Percentiles rank a stretch among this genome's conserved stretches.
phyloP scores from a whole-genome alignment of 2,888 invertebrate genomes.

The Drosophila monieri region DNA sequence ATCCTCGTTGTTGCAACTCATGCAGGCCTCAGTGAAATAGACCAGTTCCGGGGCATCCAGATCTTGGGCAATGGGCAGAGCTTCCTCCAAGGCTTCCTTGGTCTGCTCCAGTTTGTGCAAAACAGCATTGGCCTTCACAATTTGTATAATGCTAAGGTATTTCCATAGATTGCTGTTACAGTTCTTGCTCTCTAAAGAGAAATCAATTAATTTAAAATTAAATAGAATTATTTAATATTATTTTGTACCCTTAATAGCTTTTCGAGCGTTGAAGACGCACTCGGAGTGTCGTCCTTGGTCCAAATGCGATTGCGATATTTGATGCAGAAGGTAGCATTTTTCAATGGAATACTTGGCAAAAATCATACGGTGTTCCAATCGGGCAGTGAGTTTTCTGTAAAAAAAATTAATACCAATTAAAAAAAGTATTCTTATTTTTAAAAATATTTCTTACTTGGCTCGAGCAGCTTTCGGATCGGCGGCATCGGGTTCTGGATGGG shows the following conservation, averaged over 20 bases:
- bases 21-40: conserved; percentile 51
- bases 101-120: conserved; percentile 79
- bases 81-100: conserved; percentile 61
- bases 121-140: conserved; percentile 73
- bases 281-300: conserved; percentile 72
- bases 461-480: conserved; percentile 14
- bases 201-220: neutral
- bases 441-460: conserved; percentile 28
- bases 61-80: conserved; percentile 25
- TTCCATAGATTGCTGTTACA: conserved; percentile 75
- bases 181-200: conserved; percentile 34
- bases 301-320: conserved; percentile 72
- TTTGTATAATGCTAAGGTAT: conserved; percentile 71
- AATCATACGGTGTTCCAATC: conserved; percentile 73
- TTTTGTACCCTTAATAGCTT: conserved; percentile 63
- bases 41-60: conserved; percentile 14
- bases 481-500: conserved; percentile 70
- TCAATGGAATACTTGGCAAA: conserved; percentile 79
- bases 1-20: conserved; percentile 39
- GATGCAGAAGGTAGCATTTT: conserved; percentile 74
- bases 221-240: neutral
- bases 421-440: neutral
- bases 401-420: no score
- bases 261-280: conserved; percentile 73
- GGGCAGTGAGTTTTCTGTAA: conserved; percentile 59